A percentile compares a stretch with the other conserved stretches of the same genome.
These are phyloP conservation scores for Bemisia tabaci DNA, from an alignment of 1,140 invertebrate genomes.

Conservation along the genomic window DNA sequence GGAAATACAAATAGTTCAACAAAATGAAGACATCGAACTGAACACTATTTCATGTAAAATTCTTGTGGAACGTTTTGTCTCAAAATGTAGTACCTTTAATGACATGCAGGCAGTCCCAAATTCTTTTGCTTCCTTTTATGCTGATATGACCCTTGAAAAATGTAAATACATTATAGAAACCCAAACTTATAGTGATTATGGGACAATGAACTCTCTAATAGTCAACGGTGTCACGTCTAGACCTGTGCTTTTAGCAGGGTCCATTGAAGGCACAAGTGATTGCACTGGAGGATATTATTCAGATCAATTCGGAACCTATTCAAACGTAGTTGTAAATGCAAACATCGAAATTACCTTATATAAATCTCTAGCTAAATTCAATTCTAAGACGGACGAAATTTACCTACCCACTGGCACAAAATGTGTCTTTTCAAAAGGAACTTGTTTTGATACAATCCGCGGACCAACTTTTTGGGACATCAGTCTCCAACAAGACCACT, in stretches of 20 bases:
- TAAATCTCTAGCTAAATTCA: neutral
- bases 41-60: neutral
- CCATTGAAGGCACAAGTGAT: neutral
- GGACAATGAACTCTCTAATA: neutral
- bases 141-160: neutral
- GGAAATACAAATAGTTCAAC: neutral
- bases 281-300: neutral
- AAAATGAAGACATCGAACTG: neutral
- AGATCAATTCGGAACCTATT: neutral
- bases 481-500: neutral
- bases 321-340: slow-evolving; percentile 1
- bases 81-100: neutral
- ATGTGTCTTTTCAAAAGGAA: neutral
- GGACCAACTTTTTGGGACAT: neutral
- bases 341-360: neutral
- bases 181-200: neutral
- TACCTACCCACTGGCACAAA: neutral
- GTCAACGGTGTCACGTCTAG: neutral
- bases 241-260: neutral
- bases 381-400: neutral
- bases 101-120: neutral
- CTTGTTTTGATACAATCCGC: neutral
- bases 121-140: neutral
- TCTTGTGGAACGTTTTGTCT: neutral
- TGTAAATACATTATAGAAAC: neutral